Evolutionary conservation across 2,888 invertebrate species (phyloP).

Genomic region (Hydrotaea diabolus): DNA sequence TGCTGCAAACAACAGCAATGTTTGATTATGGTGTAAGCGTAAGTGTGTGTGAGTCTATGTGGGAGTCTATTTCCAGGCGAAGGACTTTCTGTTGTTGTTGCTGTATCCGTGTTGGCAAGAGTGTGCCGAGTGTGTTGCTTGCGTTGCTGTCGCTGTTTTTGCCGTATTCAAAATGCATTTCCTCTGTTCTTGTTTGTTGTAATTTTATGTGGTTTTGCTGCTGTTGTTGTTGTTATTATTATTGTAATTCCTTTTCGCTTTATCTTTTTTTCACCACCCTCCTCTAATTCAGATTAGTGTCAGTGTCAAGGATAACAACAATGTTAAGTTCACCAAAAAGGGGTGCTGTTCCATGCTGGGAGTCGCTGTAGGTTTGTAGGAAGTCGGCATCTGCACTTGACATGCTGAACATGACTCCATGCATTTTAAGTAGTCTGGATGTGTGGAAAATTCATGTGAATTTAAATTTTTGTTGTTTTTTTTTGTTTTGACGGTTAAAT

Average conservation of each 20-base stretch:
- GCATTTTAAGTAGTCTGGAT: constrained; percentile 25
- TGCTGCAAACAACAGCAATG: constrained; percentile 8
- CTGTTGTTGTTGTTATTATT: constrained; percentile 61
- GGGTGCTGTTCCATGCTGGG: constrained; percentile 2
- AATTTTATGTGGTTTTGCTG: constrained; percentile 47
- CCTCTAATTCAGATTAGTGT: constrained; percentile 65
- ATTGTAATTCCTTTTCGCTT: constrained; percentile 64
- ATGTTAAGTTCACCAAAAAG: constrained; percentile 26
- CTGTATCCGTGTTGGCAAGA: not conserved
- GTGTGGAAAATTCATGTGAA: not conserved
- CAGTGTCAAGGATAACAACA: constrained; percentile 66
- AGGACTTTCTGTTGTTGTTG: not conserved
- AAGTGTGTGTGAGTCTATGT: not conserved
- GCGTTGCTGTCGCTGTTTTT: constrained; percentile 27
- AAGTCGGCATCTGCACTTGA: constrained; percentile 4
- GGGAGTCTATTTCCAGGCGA: constrained; percentile 12
- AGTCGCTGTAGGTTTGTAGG: not conserved
- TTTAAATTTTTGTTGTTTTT: not conserved
- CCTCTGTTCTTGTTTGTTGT: constrained; percentile 51
- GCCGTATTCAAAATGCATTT: constrained; percentile 55
- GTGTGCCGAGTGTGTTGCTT: constrained; percentile 4
- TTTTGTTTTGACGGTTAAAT: constrained; percentile 8
- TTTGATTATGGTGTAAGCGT: not conserved
- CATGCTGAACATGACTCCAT: constrained; percentile 13
- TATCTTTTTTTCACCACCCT: constrained; percentile 12